Base-by-base conservation (phyloP, 2,888 invertebrate genomes). In the Syritta pipiens region DNA sequence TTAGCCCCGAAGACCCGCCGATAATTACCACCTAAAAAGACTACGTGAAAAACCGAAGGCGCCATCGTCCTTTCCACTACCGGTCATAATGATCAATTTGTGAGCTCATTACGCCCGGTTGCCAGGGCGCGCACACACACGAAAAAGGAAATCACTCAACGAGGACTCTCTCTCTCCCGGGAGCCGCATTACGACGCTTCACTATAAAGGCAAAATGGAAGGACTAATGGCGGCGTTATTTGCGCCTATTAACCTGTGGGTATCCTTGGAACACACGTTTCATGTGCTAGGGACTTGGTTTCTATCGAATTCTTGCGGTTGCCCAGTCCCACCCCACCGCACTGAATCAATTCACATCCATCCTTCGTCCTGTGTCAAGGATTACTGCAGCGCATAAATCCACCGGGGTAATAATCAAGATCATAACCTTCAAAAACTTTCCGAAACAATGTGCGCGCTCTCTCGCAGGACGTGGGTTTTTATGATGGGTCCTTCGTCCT, bases 181-280 rank as follows among this genome's bases (percentile, higher is more conserved):
- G 30, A 30, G 65, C 59, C 44, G 37, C 53, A 44, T 37, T 40
- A 62, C 14, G 44, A 53, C 44, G 35, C 53, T 60, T 57, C 63
- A 55, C 51, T 65, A 57, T 71, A 65, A 59, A 60, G 65, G 46
- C 35, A 37, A 60, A 71, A 77, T 71, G 65, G 65, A 53, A 59
- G 59, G 46, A 46, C 77, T 77, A 77, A 77, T 71, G 60, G 72
- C 71, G 60, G 30, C 51, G 63, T 59, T 72, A 65, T 65, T 77
- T 77, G 63, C 24, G 51, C 37, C 65, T 71, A 77, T 77, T 71
- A 71, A 71, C 57, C 55, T 65, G 44, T 65, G 44, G 57, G 49
- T 63, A 69, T 32, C 48, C 55, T 32, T 48, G 20, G 30, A 55
- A 76, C 69, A 51, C 42, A 69, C 35, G 42, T 48, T 60, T 55